These are phyloP conservation scores for Zaprionus inermis DNA, from an alignment of 1,140 invertebrate species.

Conservation along the genomic window DNA sequence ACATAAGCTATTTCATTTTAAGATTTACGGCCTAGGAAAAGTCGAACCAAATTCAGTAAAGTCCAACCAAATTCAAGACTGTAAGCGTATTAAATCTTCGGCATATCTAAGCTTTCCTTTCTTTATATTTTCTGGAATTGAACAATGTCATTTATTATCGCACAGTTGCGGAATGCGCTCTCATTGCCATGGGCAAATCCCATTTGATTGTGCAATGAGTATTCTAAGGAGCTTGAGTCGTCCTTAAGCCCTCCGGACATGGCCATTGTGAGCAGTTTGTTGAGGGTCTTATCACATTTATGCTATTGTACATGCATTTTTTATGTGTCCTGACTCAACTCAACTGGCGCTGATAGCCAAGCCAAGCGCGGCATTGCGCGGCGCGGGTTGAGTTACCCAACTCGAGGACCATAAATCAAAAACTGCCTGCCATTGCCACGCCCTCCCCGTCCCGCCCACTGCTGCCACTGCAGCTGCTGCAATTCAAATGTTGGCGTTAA, in stretches of 20 bases:
- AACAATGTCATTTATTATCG: constrained; percentile 9
- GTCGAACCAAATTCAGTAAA: too few species aligned
- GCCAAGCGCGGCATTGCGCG: too few species aligned
- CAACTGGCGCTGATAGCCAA: constrained; percentile 70
- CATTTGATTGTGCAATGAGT: constrained; percentile 14
- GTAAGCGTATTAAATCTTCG: too few species aligned
- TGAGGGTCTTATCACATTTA: constrained; percentile 73
- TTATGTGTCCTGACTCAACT: constrained; percentile 69
- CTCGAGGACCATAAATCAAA: constrained; percentile 73
- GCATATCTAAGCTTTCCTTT: too few species aligned
- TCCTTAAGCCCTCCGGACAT: constrained; percentile 16
- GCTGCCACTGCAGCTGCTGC: constrained; percentile 34
- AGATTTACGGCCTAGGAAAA: too few species aligned
- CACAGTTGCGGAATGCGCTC: constrained; percentile 5
- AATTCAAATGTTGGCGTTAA: constrained; percentile 83
- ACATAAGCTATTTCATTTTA: too few species aligned
- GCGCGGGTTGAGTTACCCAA: constrained; percentile 20
- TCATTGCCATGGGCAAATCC: constrained; percentile 4
- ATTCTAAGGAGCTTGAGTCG: neutral
- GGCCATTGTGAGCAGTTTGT: constrained; percentile 37
- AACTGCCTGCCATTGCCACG: constrained; percentile 49
- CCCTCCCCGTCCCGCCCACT: neutral
- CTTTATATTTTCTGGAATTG: neutral
- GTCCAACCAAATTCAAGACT: too few species aligned
- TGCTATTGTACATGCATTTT: constrained; percentile 74